Percentiles rank a stretch among this genome's conserved stretches.
phyloP scores from a whole-genome alignment of 2,888 invertebrate species.

The Odontomyia ornata region DNA sequence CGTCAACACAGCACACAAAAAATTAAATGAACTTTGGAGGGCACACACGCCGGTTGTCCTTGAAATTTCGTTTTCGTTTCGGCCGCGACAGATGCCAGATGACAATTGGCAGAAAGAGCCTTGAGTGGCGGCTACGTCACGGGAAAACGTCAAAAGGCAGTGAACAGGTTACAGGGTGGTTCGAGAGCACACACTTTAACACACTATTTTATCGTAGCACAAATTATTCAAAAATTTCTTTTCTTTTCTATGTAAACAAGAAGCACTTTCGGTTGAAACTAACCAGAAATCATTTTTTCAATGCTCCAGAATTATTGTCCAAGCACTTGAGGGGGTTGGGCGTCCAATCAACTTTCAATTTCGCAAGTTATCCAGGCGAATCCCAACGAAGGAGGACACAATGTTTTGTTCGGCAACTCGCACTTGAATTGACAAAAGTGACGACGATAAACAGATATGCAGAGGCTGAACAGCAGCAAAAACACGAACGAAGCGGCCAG shows the following conservation, averaged over 20 bases:
- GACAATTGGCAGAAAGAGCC: background rate
- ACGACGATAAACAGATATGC: background rate
- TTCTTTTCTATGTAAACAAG: too few relatives aligned
- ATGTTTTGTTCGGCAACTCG: slow-evolving; percentile 2
- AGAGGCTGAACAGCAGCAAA: background rate
- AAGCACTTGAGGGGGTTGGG: background rate
- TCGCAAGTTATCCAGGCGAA: background rate
- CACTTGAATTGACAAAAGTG: background rate
- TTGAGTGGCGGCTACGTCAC: slow-evolving; percentile 13
- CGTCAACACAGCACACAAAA: background rate
- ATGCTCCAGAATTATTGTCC: background rate
- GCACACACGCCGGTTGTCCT: slow-evolving; percentile 16
- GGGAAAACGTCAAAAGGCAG: slow-evolving; percentile 4
- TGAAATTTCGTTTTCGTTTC: slow-evolving; percentile 18
- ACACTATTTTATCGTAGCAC: too few relatives aligned
- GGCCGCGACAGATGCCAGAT: background rate
- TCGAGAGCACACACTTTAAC: background rate
- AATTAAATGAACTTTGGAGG: background rate
- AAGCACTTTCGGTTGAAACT: too few relatives aligned
- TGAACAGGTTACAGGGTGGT: slow-evolving; percentile 32
- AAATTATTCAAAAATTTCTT: background rate
- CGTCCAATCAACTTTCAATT: background rate
- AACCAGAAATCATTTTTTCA: background rate
- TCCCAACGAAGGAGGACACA: background rate
- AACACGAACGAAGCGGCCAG: background rate